Evolutionary conservation across 2,113 vertebrate species (phyloP).

Genomic region (Seriola quinqueradiata): DNA sequence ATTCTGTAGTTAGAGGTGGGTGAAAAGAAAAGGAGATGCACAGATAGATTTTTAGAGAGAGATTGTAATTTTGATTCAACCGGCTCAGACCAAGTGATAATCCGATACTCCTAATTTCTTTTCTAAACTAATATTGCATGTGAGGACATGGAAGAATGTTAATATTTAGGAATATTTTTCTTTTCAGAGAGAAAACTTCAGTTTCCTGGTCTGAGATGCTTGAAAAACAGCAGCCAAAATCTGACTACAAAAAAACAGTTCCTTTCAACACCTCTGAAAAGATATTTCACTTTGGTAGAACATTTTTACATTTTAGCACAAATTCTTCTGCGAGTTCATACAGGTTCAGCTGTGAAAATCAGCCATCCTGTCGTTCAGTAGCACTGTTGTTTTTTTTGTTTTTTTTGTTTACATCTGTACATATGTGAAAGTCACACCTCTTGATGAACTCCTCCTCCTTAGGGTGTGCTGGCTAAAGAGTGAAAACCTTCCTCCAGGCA

Average conservation of each 20-base stretch:
- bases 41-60: background rate
- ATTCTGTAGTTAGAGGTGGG: conserved; percentile 25
- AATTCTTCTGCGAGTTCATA: conserved; percentile 9
- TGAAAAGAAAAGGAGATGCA: conserved; percentile 17
- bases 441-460: background rate
- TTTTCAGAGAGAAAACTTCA: background rate
- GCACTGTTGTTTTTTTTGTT: background rate
- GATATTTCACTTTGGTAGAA: conserved; percentile 62
- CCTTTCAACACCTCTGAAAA: conserved; percentile 44
- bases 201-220: conserved; percentile 33
- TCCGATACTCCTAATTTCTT: background rate
- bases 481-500: conserved; percentile 31
- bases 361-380: background rate
- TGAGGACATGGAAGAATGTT: background rate
- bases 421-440: background rate
- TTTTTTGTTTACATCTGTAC: background rate
- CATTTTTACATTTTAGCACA: conserved; percentile 47
- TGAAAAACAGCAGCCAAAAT: conserved; percentile 43
- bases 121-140: background rate
- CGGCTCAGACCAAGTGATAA: conserved; percentile 34
- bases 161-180: background rate
- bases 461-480: conserved; percentile 12
- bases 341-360: background rate
- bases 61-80: conserved; percentile 1
- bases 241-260: background rate